phyloP scores from a whole-genome alignment of 1,140 invertebrate species.

The Lordiphosa clarofinis region DNA sequence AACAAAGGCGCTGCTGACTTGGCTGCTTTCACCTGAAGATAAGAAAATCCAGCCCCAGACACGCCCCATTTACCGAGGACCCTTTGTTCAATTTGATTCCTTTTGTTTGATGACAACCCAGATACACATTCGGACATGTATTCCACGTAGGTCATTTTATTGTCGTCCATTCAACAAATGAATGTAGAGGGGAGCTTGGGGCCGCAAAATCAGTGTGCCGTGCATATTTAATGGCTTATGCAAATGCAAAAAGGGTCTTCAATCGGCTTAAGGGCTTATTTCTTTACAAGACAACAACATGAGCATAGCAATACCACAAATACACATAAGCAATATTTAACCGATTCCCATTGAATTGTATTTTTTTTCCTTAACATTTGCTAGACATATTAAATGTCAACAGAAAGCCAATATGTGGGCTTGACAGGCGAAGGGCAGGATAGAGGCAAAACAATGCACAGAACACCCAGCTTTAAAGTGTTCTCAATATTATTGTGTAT shows the following conservation, averaged over 20 bases:
- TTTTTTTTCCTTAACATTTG: slow-evolving; percentile 31
- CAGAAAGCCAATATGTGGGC: slow-evolving; percentile 14
- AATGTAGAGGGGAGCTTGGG: slow-evolving; percentile 1
- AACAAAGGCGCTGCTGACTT: slow-evolving; percentile 60
- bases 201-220: slow-evolving; percentile 52
- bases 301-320: slow-evolving; percentile 40
- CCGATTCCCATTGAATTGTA: slow-evolving; percentile 30
- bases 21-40: slow-evolving; percentile 51
- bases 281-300: slow-evolving; percentile 44
- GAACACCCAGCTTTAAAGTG: too few species aligned
- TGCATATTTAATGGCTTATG: slow-evolving; percentile 72
- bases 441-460: too few species aligned
- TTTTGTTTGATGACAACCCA: slow-evolving; percentile 51
- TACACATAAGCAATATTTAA: slow-evolving; percentile 38
- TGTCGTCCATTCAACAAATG: slow-evolving; percentile 36
- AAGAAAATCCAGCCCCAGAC: slow-evolving; percentile 20
- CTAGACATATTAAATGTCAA: slow-evolving; percentile 23
- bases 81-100: slow-evolving; percentile 39
- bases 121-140: slow-evolving; percentile 22
- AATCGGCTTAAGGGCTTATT: slow-evolving; percentile 60
- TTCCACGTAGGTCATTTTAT: slow-evolving; percentile 54
- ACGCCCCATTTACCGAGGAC: neutral
- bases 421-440: too few species aligned
- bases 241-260: slow-evolving; percentile 49
- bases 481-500: too few species aligned